Conservation (phyloP, 2,113 vertebrate species). For the Aleadryas rufinucha region DNA sequence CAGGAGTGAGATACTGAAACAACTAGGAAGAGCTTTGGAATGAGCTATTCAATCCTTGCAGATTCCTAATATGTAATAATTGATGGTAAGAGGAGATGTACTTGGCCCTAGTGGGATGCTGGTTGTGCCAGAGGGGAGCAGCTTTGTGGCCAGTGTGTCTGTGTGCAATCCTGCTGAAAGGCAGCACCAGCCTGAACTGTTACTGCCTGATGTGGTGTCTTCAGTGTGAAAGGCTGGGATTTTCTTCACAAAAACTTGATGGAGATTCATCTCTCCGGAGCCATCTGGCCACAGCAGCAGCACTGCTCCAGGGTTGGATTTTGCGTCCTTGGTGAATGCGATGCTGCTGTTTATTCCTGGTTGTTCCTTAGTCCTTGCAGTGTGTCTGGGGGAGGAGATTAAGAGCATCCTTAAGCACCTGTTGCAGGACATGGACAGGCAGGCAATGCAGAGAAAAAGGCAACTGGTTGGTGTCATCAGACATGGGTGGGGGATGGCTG, state of each 20-base stretch:
- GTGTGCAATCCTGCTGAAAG: not conserved
- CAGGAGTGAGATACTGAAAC: not conserved
- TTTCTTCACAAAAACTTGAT: not conserved
- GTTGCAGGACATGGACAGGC: not conserved
- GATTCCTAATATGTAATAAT: not conserved
- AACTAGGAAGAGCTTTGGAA: not conserved
- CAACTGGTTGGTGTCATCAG: not conserved
- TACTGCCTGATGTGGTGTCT: not conserved
- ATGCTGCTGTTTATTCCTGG: not conserved
- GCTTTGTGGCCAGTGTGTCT: not conserved
- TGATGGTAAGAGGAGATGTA: not conserved
- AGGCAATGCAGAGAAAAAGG: not conserved
- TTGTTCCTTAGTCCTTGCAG: not conserved
- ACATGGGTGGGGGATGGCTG: not conserved
- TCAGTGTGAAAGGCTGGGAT: not conserved
- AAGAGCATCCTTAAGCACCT: not conserved
- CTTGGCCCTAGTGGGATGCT: not conserved
- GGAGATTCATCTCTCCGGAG: not conserved
- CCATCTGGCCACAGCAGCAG: not conserved
- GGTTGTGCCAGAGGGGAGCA: not conserved
- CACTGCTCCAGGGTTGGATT: not conserved
- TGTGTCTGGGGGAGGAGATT: not conserved
- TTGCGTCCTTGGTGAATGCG: not conserved
- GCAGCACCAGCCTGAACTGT: not conserved
- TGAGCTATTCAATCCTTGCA: not conserved